Percentiles rank a stretch among this genome's conserved stretches.
Evolutionary conservation across 2,113 vertebrate species (phyloP).

Genomic region (Pelecanus crispus): DNA sequence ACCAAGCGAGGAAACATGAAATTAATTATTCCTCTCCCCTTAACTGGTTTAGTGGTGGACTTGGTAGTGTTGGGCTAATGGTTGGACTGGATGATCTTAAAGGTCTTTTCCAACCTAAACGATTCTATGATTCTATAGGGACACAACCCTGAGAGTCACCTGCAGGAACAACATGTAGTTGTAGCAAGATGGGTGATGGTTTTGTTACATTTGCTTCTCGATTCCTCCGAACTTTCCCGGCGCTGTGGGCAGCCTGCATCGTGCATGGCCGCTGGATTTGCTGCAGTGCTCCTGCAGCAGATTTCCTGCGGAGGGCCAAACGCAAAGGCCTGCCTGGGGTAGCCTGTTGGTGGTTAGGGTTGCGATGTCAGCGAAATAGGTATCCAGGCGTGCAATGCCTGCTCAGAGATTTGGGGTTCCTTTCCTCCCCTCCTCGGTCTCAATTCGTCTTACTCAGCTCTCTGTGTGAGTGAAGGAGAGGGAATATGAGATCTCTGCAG

Average conservation of each 20-base stretch:
- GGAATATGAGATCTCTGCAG: neutral
- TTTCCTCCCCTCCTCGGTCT: neutral
- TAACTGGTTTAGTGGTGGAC: no score
- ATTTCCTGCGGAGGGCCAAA: neutral
- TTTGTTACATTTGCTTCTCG: accelerated
- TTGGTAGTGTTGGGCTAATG: no score
- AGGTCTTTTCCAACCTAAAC: no score
- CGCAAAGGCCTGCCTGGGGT: neutral
- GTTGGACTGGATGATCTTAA: no score
- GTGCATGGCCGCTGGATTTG: neutral
- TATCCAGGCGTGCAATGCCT: neutral
- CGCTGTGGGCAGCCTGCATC: accelerated
- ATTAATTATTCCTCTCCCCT: no score
- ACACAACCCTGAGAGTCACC: neutral
- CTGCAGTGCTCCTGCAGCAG: neutral
- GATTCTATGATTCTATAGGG: no score
- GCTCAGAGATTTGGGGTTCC: neutral
- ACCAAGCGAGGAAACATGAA: no score
- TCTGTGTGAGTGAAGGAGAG: neutral
- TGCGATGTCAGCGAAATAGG: neutral
- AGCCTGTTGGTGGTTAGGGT: neutral
- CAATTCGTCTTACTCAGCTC: neutral
- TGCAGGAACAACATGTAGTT: neutral
- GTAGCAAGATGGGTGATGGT: accelerated
- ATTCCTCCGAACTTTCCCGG: neutral